Evolutionary conservation across 2,888 invertebrate genomes (phyloP).

Genomic region (Encarsia formosa): DNA sequence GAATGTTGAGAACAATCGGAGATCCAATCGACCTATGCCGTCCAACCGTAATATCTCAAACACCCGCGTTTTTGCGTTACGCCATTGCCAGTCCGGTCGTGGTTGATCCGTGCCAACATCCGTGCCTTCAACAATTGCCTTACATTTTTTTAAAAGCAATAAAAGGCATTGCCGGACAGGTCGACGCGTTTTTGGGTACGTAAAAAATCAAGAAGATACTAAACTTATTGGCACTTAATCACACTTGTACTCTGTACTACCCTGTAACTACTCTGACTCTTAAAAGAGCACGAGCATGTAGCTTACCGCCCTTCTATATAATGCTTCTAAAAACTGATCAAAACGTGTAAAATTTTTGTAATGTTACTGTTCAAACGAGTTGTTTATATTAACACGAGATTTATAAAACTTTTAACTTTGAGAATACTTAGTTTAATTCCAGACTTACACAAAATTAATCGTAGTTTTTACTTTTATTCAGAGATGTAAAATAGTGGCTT

Average conservation of each 20-base stretch:
- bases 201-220: constrained; percentile 21
- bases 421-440: too few species aligned
- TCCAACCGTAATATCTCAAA: constrained; percentile 70
- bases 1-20: constrained; percentile 88
- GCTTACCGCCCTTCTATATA: constrained; percentile 11
- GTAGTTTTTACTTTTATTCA: too few species aligned
- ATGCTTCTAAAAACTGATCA: constrained; percentile 7
- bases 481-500: too few species aligned
- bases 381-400: too few species aligned
- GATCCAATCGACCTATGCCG: constrained; percentile 91
- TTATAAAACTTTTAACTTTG: too few species aligned
- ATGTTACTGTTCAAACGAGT: too few species aligned
- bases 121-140: constrained; percentile 77
- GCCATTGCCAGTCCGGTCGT: constrained; percentile 72
- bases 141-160: constrained; percentile 90
- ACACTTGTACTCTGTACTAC: constrained; percentile 15
- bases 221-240: not conserved
- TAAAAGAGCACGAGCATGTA: constrained; percentile 19
- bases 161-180: constrained; percentile 86
- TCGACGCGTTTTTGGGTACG: constrained; percentile 92
- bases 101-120: constrained; percentile 87
- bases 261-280: constrained; percentile 21
- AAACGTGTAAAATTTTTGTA: constrained; percentile 8
- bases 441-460: too few species aligned
- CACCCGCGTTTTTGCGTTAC: constrained; percentile 74